Percentiles rank a stretch among this genome's conserved stretches.
phyloP scores from a whole-genome alignment of 1,140 invertebrate species.

The Calycopis cecrops region DNA sequence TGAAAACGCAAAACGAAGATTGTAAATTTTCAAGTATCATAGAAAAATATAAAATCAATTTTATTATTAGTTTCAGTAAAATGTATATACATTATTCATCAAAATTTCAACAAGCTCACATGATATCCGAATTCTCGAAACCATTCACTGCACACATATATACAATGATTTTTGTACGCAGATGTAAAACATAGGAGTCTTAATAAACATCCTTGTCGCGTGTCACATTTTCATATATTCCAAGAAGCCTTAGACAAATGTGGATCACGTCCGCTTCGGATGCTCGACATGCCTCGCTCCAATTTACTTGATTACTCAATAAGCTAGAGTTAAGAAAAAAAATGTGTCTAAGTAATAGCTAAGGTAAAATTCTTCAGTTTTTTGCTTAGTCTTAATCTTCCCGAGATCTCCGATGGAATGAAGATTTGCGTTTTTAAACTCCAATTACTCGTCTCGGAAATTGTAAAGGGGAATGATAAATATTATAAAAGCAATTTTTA shows the following conservation, averaged over 20 bases:
- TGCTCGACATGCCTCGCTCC: conserved; percentile 5
- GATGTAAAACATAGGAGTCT: not conserved
- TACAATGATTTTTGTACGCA: too few relatives aligned
- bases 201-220: not conserved
- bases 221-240: conserved; percentile 6
- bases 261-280: conserved; percentile 15
- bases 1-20: too few relatives aligned
- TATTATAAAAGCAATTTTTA: conserved; percentile 8
- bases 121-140: too few relatives aligned
- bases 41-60: too few relatives aligned
- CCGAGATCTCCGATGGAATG: conserved; percentile 22
- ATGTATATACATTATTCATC: too few relatives aligned
- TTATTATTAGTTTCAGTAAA: too few relatives aligned
- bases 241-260: conserved; percentile 8
- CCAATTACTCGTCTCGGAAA: conserved; percentile 7
- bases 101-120: too few relatives aligned
- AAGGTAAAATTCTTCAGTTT: conserved; percentile 23
- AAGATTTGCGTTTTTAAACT: conserved; percentile 9
- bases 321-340: conserved; percentile 29
- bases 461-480: conserved; percentile 4
- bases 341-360: conserved; percentile 32
- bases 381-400: conserved; percentile 27
- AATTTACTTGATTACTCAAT: conserved; percentile 34
- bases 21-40: too few relatives aligned
- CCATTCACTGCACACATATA: too few relatives aligned